Percentiles rank a stretch among this genome's conserved stretches.
These are phyloP conservation scores for Adrianichthys oophorus DNA, from an alignment of 2,797 vertebrate genomes.

Conservation along the genomic window DNA sequence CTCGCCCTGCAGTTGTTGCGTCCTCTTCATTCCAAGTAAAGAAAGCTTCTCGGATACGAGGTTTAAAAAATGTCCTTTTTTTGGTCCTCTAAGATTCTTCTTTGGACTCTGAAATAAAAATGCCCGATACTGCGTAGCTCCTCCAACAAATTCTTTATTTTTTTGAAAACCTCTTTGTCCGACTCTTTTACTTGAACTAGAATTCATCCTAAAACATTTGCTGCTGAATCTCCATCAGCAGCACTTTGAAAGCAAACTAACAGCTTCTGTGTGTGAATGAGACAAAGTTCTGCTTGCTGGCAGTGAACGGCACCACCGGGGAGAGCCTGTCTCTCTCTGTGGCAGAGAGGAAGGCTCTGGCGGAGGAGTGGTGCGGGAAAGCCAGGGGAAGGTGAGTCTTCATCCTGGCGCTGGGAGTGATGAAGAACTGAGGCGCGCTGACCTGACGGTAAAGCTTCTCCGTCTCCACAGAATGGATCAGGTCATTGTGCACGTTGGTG, in stretches of 20 bases:
- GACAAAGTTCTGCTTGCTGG: constrained; percentile 5
- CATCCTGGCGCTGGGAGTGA: rapidly evolving
- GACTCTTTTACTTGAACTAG: background rate
- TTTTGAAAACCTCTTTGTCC: background rate
- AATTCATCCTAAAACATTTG: background rate
- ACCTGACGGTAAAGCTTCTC: background rate
- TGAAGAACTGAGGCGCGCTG: too few relatives aligned
- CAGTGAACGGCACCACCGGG: constrained; percentile 96
- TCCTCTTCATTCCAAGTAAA: too few relatives aligned
- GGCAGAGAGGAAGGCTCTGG: constrained; percentile 85
- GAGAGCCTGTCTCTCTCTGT: constrained; percentile 88
- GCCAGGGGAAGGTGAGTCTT: constrained; percentile 87
- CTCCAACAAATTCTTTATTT: background rate
- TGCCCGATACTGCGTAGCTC: too few relatives aligned
- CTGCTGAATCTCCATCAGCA: background rate
- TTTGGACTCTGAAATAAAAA: too few relatives aligned
- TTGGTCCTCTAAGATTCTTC: too few relatives aligned
- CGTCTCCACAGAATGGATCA: constrained; percentile 81
- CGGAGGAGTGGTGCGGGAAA: constrained; percentile 86
- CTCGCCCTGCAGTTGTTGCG: too few relatives aligned
- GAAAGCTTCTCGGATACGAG: too few relatives aligned
- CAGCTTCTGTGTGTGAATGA: background rate
- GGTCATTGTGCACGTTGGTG: constrained; percentile 91
- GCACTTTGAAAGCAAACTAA: background rate
- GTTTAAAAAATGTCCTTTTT: too few relatives aligned